Percentiles rank a stretch among this genome's conserved stretches.
These are phyloP conservation scores for Takifugu bimaculatus DNA, from an alignment of 2,113 vertebrate species.

Conservation along the genomic window DNA sequence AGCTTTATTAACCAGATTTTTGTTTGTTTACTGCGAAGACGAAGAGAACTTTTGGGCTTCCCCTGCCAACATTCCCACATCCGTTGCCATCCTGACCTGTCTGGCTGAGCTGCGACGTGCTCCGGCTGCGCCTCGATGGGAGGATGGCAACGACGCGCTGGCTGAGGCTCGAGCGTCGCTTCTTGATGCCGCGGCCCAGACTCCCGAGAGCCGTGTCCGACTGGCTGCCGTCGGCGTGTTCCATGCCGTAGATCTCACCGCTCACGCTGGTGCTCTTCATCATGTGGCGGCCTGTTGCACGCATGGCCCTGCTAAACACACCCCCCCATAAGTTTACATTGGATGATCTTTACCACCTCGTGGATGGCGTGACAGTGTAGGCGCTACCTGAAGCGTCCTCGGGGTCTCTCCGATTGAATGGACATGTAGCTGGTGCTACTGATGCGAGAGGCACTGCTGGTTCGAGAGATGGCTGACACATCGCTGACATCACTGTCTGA, in stretches of 20 bases:
- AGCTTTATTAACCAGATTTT: no score
- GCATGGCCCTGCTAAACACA: slow-evolving; percentile 86
- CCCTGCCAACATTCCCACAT: background rate
- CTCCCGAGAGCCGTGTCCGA: slow-evolving; percentile 95
- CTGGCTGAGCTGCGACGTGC: slow-evolving; percentile 95
- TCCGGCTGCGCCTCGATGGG: slow-evolving; percentile 85
- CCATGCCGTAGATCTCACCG: slow-evolving; percentile 92
- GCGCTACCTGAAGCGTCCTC: slow-evolving; percentile 86
- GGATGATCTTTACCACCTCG: no score
- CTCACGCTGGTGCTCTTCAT: slow-evolving; percentile 96
- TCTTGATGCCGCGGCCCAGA: slow-evolving; percentile 88
- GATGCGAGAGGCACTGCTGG: slow-evolving; percentile 99
- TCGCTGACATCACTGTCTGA: slow-evolving; percentile 99
- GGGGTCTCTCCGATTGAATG: slow-evolving; percentile 95
- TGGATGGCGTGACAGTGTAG: no score
- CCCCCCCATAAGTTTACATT: no score
- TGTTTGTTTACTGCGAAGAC: no score
- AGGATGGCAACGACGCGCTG: slow-evolving; percentile 93
- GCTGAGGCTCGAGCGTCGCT: slow-evolving; percentile 92
- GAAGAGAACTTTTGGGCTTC: no score
- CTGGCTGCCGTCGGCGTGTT: slow-evolving; percentile 94
- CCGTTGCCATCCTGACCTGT: slow-evolving; percentile 80
- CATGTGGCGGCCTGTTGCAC: slow-evolving; percentile 86
- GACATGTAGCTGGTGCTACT: slow-evolving; percentile 99
- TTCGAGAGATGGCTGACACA: slow-evolving; percentile 96